Evolutionary conservation across 2,888 invertebrate species (phyloP).

Genomic region (Troides oblongomaculatus): DNA sequence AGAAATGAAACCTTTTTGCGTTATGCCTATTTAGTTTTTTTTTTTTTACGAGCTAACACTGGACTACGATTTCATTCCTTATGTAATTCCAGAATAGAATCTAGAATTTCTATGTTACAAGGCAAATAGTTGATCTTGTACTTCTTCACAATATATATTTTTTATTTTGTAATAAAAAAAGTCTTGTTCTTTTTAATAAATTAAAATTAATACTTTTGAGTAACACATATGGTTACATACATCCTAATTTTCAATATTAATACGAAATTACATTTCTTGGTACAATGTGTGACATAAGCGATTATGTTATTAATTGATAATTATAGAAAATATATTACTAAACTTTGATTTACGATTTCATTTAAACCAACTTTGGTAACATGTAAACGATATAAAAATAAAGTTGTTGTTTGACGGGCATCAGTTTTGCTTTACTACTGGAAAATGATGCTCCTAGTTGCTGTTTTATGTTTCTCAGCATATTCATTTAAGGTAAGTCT

Average conservation of each 20-base stretch:
- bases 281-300: conserved; percentile 7
- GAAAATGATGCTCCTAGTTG: conserved; percentile 27
- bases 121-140: no score
- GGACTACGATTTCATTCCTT: no score
- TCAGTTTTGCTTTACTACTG: conserved; percentile 20
- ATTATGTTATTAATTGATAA: conserved; percentile 22
- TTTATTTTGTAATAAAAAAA: not conserved
- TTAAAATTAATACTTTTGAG: not conserved
- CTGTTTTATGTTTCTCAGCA: conserved; percentile 29
- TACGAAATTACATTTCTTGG: conserved; percentile 12
- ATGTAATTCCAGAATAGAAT: no score
- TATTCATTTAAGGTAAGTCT: conserved; percentile 32
- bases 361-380: conserved; percentile 17
- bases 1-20: no score
- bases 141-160: no score
- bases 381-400: conserved; percentile 27
- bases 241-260: not conserved
- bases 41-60: no score
- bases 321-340: conserved; percentile 23
- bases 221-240: not conserved
- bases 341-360: conserved; percentile 15
- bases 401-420: conserved; percentile 4
- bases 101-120: no score
- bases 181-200: not conserved
- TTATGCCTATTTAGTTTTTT: no score